Percentiles rank a stretch among this genome's conserved stretches.
Evolutionary conservation across 1,140 invertebrate species (phyloP).

Genomic region (Drosophila tsacasi): DNA sequence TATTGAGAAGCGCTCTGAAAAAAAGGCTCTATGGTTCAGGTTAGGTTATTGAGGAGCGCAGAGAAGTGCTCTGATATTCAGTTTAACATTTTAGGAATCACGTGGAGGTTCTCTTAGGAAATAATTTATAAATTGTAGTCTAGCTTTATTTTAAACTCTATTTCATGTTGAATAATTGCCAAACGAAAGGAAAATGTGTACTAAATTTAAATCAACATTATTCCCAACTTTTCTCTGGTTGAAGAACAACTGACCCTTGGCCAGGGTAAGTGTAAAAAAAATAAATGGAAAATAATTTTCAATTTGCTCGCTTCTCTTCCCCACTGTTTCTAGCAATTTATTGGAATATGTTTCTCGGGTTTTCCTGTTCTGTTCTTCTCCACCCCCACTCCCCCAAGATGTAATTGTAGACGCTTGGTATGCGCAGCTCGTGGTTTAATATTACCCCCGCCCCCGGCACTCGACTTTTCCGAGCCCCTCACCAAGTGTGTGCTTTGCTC

Average conservation of each 20-base stretch:
- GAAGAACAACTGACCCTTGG: slow-evolving; percentile 28
- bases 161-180: not conserved
- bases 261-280: slow-evolving; percentile 19
- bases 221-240: slow-evolving; percentile 36
- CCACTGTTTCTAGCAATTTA: slow-evolving; percentile 24
- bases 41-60: too few species aligned
- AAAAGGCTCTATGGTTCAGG: not conserved
- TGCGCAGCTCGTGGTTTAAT: slow-evolving; percentile 76
- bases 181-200: not conserved
- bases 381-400: slow-evolving; percentile 18
- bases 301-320: slow-evolving; percentile 47
- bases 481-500: slow-evolving; percentile 60
- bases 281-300: slow-evolving; percentile 73
- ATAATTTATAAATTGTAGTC: not conserved
- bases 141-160: not conserved
- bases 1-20: not conserved
- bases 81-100: too few species aligned
- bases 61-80: too few species aligned
- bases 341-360: slow-evolving; percentile 40
- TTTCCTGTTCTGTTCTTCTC: slow-evolving; percentile 20
- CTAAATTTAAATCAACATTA: slow-evolving; percentile 61
- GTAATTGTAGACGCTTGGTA: slow-evolving; percentile 76
- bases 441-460: slow-evolving; percentile 35
- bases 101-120: too few species aligned
- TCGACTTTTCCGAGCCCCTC: slow-evolving; percentile 16